phyloP scores from a whole-genome alignment of 2,888 invertebrate species.

The Drosophila siamana region DNA sequence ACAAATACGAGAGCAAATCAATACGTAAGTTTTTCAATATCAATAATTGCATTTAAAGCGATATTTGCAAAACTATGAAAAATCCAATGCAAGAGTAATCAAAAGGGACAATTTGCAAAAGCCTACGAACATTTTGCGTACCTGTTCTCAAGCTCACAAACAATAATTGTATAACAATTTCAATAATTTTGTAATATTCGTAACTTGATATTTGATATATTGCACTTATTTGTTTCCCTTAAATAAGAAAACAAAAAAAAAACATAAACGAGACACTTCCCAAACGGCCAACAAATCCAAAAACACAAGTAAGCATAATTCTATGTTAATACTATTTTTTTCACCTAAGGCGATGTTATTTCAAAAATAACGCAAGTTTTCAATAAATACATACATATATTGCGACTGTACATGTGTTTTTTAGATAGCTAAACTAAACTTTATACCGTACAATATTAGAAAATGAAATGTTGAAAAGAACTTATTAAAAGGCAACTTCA shows the following conservation, averaged over 20 bases:
- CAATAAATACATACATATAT: conserved; percentile 50
- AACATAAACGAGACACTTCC: conserved; percentile 57
- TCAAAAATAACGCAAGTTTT: conserved; percentile 68
- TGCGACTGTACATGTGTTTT: conserved; percentile 78
- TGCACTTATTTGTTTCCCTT: conserved; percentile 42
- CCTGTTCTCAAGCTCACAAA: conserved; percentile 53
- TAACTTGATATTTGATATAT: conserved; percentile 37
- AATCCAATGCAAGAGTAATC: conserved; percentile 45
- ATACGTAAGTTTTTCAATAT: conserved; percentile 63
- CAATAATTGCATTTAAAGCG: conserved; percentile 69
- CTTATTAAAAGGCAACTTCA: conserved; percentile 42
- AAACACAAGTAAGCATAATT: conserved; percentile 37
- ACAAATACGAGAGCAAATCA: conserved; percentile 39
- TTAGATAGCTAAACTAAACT: conserved; percentile 79
- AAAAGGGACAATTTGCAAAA: conserved; percentile 33
- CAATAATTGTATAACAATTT: conserved; percentile 54
- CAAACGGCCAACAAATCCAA: conserved; percentile 65
- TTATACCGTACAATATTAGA: conserved; percentile 76
- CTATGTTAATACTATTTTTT: conserved; percentile 52
- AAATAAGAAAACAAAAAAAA: conserved; percentile 7
- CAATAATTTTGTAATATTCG: conserved; percentile 42
- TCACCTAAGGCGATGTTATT: conserved; percentile 60
- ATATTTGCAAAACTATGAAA: conserved; percentile 26
- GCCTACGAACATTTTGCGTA: conserved; percentile 13
- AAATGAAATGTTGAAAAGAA: conserved; percentile 51